These are phyloP conservation scores for Gymnocephalus cernua DNA, from an alignment of 2,113 vertebrate genomes.

Conservation along the genomic window DNA sequence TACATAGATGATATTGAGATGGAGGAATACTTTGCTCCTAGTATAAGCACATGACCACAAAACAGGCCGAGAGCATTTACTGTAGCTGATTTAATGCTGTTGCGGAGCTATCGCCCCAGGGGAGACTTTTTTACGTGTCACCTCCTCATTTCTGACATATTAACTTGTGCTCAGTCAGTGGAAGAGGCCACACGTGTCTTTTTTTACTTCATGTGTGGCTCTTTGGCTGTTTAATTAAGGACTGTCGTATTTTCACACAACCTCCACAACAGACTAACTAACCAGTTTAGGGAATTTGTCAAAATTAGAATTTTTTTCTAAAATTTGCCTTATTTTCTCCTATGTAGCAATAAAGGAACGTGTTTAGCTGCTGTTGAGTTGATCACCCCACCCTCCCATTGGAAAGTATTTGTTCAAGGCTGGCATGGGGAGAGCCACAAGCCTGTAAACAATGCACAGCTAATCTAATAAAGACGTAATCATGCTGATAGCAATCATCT, in stretches of 20 bases:
- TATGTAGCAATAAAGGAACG: constrained; percentile 8
- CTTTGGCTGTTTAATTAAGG: constrained; percentile 7
- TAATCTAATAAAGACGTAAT: constrained; percentile 77
- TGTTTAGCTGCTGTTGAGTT: constrained; percentile 33
- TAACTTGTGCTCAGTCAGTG: constrained; percentile 30
- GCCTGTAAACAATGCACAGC: constrained; percentile 68
- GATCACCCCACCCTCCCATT: constrained; percentile 32
- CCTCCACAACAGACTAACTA: background rate
- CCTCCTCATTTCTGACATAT: constrained; percentile 31
- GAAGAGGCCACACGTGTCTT: constrained; percentile 26
- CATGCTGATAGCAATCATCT: constrained; percentile 79
- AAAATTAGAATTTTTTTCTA: no score
- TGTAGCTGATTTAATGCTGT: background rate
- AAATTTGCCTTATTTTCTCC: background rate
- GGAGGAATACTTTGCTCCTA: no score
- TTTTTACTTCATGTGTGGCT: background rate
- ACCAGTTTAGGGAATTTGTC: background rate
- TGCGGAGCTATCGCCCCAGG: background rate
- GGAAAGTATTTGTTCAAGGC: constrained; percentile 31
- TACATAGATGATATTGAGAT: no score
- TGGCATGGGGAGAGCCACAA: constrained; percentile 44
- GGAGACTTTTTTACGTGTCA: constrained; percentile 13
- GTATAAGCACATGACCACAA: background rate
- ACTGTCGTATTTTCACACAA: background rate
- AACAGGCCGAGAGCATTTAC: background rate